Evolutionary conservation across 2,888 invertebrate genomes (phyloP).

Genomic region (Imbricaverruca yamaguchii): DNA sequence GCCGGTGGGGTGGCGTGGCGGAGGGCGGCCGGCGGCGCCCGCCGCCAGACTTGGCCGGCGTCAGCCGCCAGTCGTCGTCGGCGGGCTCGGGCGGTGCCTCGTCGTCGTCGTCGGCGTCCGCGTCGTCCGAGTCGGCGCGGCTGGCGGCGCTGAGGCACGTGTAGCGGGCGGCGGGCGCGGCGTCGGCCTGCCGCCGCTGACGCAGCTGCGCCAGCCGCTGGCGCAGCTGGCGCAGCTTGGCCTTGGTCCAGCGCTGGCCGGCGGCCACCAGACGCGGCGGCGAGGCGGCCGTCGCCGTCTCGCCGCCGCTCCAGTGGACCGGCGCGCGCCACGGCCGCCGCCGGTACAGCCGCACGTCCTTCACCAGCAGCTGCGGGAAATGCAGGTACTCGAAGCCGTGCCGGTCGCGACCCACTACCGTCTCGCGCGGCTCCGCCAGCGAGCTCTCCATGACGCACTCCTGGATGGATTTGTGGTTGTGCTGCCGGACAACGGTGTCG

Average conservation of each 20-base stretch:
- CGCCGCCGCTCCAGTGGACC: not conserved
- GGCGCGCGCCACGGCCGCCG: conserved; percentile 35
- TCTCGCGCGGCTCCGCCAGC: conserved; percentile 44
- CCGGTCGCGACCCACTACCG: conserved; percentile 47
- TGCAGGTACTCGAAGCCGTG: conserved; percentile 49
- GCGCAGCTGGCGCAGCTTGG: conserved; percentile 11
- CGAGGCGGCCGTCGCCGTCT: not conserved
- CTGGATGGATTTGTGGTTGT: conserved; percentile 48
- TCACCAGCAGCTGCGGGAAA: conserved; percentile 50
- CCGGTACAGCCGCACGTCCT: conserved; percentile 48
- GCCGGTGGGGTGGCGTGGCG: not conserved
- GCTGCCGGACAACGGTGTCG: conserved; percentile 39
- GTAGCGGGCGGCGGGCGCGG: not conserved
- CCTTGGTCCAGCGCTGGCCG: conserved; percentile 13
- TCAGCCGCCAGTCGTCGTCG: not conserved
- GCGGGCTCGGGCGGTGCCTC: not conserved
- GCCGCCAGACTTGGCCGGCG: not conserved
- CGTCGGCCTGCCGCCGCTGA: not conserved
- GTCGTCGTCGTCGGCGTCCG: not conserved
- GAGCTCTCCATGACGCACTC: conserved; percentile 47
- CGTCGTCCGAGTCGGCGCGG: not conserved
- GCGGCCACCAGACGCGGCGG: conserved; percentile 6
- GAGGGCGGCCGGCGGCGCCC: not conserved
- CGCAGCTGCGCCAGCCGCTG: not conserved
- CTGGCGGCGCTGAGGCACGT: not conserved